Percentiles rank a stretch among this genome's conserved stretches.
Evolutionary conservation across 2,888 invertebrate species (phyloP).

Genomic region (Acronicta psi): DNA sequence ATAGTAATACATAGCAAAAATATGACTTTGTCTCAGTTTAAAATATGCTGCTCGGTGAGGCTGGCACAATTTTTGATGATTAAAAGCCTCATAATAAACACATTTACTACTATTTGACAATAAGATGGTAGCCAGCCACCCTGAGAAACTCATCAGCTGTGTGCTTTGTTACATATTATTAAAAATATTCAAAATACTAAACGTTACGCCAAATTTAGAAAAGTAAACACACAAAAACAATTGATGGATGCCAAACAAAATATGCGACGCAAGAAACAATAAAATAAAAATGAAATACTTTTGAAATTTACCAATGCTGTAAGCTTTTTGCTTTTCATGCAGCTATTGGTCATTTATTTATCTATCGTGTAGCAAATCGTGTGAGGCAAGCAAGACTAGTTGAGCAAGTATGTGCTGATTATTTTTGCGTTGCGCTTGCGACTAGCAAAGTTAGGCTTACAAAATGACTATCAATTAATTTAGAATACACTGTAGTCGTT

Average conservation of each 20-base stretch:
- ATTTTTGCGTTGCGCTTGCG: slow-evolving; percentile 36
- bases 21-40: too few relatives aligned
- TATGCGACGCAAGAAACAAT: neutral
- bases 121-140: too few relatives aligned
- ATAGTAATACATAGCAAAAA: too few relatives aligned
- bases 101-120: too few relatives aligned
- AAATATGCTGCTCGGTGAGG: too few relatives aligned
- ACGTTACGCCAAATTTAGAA: neutral
- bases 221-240: neutral
- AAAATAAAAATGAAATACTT: slow-evolving; percentile 29
- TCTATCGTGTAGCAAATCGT: slow-evolving; percentile 34
- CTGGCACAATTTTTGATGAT: too few relatives aligned
- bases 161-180: too few relatives aligned
- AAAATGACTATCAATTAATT: slow-evolving; percentile 40
- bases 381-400: slow-evolving; percentile 23
- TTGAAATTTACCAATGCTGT: slow-evolving; percentile 26
- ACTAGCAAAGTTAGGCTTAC: slow-evolving; percentile 38
- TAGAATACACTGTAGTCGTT: too few relatives aligned
- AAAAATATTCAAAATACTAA: too few relatives aligned
- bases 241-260: slow-evolving; percentile 1
- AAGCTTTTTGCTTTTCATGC: slow-evolving; percentile 32
- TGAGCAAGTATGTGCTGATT: slow-evolving; percentile 38
- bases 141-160: too few relatives aligned
- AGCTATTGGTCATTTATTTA: slow-evolving; percentile 37
- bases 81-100: too few relatives aligned